These are phyloP conservation scores for Morone chrysops DNA, from an alignment of 2,113 vertebrate species.

Conservation along the genomic window DNA sequence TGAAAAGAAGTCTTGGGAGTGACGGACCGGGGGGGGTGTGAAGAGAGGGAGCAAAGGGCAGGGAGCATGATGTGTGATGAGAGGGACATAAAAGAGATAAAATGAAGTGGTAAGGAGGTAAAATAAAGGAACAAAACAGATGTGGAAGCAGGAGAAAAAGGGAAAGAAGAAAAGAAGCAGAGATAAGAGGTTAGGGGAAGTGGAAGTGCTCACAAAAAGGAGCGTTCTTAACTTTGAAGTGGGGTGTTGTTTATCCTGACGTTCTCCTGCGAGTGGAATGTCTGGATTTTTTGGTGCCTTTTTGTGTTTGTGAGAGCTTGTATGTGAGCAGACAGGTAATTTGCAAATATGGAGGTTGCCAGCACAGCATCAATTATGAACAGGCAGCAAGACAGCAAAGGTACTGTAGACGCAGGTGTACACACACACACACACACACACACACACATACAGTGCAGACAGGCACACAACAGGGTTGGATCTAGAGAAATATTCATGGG, in stretches of 20 bases:
- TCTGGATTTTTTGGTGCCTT: slow-evolving; percentile 6
- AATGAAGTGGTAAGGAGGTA: slow-evolving; percentile 10
- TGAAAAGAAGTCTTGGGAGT: slow-evolving; percentile 25
- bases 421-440: too few relatives aligned
- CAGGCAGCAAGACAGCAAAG: slow-evolving; percentile 28
- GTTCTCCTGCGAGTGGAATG: slow-evolving; percentile 27
- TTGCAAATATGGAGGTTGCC: slow-evolving; percentile 37
- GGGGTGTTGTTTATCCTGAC: slow-evolving; percentile 37
- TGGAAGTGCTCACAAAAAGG: slow-evolving; percentile 24
- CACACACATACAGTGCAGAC: too few relatives aligned
- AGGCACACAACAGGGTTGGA: too few relatives aligned
- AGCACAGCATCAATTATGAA: slow-evolving; percentile 52
- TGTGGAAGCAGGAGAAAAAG: not conserved
- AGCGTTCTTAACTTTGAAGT: slow-evolving; percentile 47
- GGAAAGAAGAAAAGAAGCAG: slow-evolving; percentile 17
- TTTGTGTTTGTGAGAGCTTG: slow-evolving; percentile 20
- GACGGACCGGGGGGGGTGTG: slow-evolving; percentile 16
- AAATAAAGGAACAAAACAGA: not conserved
- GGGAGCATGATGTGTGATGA: slow-evolving; percentile 24
- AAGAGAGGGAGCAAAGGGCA: slow-evolving; percentile 34
- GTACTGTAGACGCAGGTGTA: not conserved
- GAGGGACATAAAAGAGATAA: slow-evolving; percentile 32
- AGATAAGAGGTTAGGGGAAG: slow-evolving; percentile 31
- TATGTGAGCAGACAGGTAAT: slow-evolving; percentile 3
- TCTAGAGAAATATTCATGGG: too few relatives aligned